Evolutionary conservation across 2,113 vertebrate genomes (phyloP), one percentile per base, ranked within the genome.

Genomic region (Herpetotheres cachinnans): DNA sequence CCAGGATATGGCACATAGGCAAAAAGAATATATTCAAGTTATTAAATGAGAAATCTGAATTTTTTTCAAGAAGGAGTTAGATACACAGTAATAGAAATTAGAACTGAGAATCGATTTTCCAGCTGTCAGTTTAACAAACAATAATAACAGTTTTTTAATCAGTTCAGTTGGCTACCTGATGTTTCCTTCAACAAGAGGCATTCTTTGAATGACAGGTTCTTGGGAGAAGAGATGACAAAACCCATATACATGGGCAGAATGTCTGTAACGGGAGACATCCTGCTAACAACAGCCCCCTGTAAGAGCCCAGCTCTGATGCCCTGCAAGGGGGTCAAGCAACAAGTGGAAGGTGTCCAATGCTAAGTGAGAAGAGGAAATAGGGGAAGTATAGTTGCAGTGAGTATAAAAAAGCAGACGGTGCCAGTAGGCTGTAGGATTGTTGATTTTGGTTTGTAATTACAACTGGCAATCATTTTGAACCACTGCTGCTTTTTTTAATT

Each of bases 391-490:
- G 89, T 15, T 85, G 47, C 13, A 89, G 73, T 3, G 7, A 93
- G 55, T 26, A 84, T 38, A 82, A 58, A 61, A 86, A 96, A 84
- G 6, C 49, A 88, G 29, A 84, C 1, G 19, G 73, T 90, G 61
- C 82, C 81, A 82, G 62, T 56, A 90, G 66, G 70, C 78, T 79
- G 44, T 12, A 82, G 29, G 47, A 59, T 34, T 94, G 91, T 96
- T 96, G 91, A 84, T 89, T 91, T 93, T 91, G 69, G 69, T 94
- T 93, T 89, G 65, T 63, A 94, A 84, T 94, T 96, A 90, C 66
- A 88, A 94, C 67, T 62, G 49, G 87, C 19, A 93, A 65, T 85
- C 74, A 90, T 85, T 96, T 94, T 82, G 70, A 91, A 87, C 65
- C 56, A 61, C 38, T 79, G 69, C 56, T 91, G 63, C 2, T 76